Conservation (phyloP, 2,888 invertebrate species). For the Drosophila anomalata region DNA sequence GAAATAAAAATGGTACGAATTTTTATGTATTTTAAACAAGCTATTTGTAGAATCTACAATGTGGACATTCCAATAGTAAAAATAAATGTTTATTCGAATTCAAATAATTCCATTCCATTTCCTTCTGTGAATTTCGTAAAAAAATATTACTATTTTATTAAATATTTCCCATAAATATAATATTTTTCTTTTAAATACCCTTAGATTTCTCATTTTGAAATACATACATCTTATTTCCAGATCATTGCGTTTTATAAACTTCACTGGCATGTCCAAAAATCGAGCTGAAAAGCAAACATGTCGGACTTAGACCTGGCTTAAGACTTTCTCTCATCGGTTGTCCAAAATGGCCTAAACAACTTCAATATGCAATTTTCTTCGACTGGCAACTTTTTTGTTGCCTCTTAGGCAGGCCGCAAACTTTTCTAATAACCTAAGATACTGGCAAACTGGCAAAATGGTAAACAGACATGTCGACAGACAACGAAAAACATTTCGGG, state of each 20-base stretch:
- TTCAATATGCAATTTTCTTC: conserved; percentile 46
- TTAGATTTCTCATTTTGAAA: background rate
- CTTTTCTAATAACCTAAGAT: conserved; percentile 67
- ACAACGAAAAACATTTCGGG: conserved; percentile 24
- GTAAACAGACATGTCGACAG: conserved; percentile 23
- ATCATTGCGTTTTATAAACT: background rate
- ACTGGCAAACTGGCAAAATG: conserved; percentile 51
- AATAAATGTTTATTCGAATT: too few relatives aligned
- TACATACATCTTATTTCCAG: background rate
- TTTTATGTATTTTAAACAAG: background rate
- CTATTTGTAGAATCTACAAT: background rate
- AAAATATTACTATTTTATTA: background rate
- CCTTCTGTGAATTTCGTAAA: background rate
- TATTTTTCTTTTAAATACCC: background rate
- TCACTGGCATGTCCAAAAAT: background rate
- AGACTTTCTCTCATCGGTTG: conserved; percentile 9
- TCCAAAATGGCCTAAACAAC: conserved; percentile 37
- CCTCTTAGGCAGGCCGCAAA: conserved; percentile 37
- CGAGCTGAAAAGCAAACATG: background rate
- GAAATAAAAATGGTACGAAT: background rate
- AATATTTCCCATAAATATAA: background rate
- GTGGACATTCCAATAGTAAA: background rate
- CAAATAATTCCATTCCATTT: too few relatives aligned
- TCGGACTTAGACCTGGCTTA: background rate
- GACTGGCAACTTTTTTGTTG: conserved; percentile 36